These are phyloP conservation scores for Ephydatia muelleri DNA, from an alignment of 37 sponge, comb jelly and placozoan species.

Conservation along the genomic window DNA sequence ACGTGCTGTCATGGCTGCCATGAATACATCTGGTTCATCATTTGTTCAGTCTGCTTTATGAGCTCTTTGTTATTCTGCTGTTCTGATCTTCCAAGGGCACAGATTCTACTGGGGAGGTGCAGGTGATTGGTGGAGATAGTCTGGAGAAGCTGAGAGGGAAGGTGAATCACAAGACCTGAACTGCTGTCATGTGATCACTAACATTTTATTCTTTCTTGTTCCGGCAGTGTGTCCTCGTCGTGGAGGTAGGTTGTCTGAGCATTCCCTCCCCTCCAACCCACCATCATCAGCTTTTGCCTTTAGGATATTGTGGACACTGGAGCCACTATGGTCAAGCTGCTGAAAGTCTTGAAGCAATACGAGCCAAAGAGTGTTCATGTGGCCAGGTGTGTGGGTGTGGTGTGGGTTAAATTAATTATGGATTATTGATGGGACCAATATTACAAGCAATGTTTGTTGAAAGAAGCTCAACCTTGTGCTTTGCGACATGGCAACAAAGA, in stretches of 20 bases:
- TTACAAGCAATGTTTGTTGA: too few species aligned
- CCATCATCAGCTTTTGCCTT: not conserved
- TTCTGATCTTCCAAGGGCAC: conserved; percentile 38
- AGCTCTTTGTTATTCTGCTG: not conserved
- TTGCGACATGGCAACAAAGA: too few species aligned
- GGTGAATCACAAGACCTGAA: conserved; percentile 14
- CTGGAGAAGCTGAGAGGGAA: conserved; percentile 68
- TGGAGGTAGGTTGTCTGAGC: conserved; percentile 62
- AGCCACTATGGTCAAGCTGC: conserved; percentile 81
- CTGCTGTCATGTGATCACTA: not conserved
- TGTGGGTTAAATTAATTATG: conserved; percentile 14
- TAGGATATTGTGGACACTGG: conserved; percentile 94
- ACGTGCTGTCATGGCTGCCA: too few species aligned
- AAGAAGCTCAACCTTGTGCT: too few species aligned
- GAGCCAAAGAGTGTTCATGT: conserved; percentile 75
- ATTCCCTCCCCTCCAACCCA: not conserved
- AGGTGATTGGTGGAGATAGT: conserved; percentile 82
- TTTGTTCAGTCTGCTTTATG: too few species aligned
- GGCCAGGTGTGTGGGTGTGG: conserved; percentile 66
- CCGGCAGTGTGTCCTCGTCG: conserved; percentile 75
- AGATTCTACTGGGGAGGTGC: conserved; percentile 72
- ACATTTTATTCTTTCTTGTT: conserved; percentile 5
- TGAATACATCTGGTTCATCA: too few species aligned
- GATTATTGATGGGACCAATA: too few species aligned
- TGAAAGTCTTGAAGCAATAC: conserved; percentile 46